A percentile compares a stretch with the other conserved stretches of the same genome.
phyloP scores from a whole-genome alignment of 2,888 invertebrate genomes.

The Cheilosia grossa region DNA sequence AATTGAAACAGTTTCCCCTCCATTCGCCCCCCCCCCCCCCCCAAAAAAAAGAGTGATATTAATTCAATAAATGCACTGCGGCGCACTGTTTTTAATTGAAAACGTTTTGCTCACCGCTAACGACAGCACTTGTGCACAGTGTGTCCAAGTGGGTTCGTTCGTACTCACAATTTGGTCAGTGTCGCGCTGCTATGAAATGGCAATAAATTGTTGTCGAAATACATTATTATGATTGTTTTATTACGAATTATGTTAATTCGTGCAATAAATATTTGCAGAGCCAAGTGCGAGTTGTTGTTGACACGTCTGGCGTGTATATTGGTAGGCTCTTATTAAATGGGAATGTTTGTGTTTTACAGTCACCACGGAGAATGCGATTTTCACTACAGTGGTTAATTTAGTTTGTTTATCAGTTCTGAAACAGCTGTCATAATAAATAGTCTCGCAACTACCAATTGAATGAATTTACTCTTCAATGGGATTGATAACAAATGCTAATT shows the following conservation, averaged over 20 bases:
- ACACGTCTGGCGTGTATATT: background rate
- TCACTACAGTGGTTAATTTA: no score
- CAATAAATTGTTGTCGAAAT: constrained; percentile 32
- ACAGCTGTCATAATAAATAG: no score
- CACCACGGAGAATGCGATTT: no score
- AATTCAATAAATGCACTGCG: constrained; percentile 19
- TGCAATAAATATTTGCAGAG: constrained; percentile 1
- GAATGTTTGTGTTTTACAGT: background rate
- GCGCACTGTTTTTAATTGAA: constrained; percentile 22
- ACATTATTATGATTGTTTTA: constrained; percentile 35
- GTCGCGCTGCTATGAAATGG: background rate
- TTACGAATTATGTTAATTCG: constrained; percentile 36
- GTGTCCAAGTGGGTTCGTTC: background rate
- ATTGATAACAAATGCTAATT: no score
- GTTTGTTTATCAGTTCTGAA: no score
- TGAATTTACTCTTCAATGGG: no score
- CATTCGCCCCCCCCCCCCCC: background rate
- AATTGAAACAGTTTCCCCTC: background rate
- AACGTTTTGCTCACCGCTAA: background rate
- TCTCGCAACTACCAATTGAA: no score
- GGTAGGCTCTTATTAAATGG: background rate
- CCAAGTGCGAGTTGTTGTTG: background rate
- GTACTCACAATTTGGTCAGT: background rate
- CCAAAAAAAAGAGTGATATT: background rate
- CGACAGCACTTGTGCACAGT: background rate